Evolutionary conservation across 2,797 vertebrate genomes (phyloP).

Genomic region (Tapera naevia): DNA sequence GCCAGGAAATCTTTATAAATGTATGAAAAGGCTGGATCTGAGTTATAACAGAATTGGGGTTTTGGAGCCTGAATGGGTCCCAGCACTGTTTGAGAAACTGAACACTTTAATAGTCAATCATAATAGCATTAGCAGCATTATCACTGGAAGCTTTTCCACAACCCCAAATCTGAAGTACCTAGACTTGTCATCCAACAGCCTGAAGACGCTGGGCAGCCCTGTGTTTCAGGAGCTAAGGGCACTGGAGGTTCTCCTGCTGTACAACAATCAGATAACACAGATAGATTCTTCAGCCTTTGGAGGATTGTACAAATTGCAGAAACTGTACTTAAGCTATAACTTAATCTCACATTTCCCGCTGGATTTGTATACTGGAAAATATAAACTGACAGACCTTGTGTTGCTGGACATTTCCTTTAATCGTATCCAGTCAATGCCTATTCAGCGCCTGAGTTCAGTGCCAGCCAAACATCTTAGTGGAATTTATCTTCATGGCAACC

Average conservation of each 20-base stretch:
- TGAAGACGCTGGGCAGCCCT: conserved; percentile 78
- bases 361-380: conserved; percentile 80
- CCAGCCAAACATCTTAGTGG: conserved; percentile 76
- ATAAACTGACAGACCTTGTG: conserved; percentile 79
- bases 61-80: conserved; percentile 83
- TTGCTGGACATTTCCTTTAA: conserved; percentile 90
- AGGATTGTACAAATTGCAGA: conserved; percentile 80
- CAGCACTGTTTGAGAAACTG: conserved; percentile 77
- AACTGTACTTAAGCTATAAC: conserved; percentile 88
- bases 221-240: conserved; percentile 82
- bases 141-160: conserved; percentile 79
- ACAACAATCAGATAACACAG: conserved; percentile 84
- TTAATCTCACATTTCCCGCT: conserved; percentile 79
- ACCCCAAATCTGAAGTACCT: conserved; percentile 82
- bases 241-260: conserved; percentile 86
- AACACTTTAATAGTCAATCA: conserved; percentile 82
- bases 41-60: conserved; percentile 85
- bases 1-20: conserved; percentile 81
- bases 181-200: conserved; percentile 88
- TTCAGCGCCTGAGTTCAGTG: conserved; percentile 82
- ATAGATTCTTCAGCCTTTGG: conserved; percentile 80
- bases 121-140: conserved; percentile 82
- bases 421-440: conserved; percentile 77
- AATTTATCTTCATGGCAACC: conserved; percentile 90
- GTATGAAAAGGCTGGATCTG: conserved; percentile 85